Evolutionary conservation across 1,140 invertebrate species (phyloP).

Genomic region (Sitobion miscanthi): DNA sequence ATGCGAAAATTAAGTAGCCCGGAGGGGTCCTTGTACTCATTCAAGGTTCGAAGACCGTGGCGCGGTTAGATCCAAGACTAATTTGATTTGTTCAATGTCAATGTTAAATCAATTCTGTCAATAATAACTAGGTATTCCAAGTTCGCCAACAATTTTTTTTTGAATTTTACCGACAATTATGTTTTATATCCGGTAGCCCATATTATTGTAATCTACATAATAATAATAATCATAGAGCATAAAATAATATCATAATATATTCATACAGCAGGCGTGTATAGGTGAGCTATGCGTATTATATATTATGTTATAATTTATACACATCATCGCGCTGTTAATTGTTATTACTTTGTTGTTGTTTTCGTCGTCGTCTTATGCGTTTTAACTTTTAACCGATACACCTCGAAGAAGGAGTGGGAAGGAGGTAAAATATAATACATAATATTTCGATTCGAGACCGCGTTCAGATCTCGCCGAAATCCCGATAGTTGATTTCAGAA

Average conservation of each 20-base stretch:
- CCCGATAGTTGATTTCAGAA: background rate
- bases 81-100: constrained; percentile 56
- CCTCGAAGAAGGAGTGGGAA: background rate
- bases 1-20: constrained; percentile 42
- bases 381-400: background rate
- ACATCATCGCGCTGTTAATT: background rate
- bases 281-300: too few species aligned
- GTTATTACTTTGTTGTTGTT: background rate
- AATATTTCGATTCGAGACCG: background rate
- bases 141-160: background rate
- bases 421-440: background rate
- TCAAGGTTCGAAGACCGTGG: constrained; percentile 48
- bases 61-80: constrained; percentile 35
- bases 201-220: background rate
- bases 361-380: too few species aligned
- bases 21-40: constrained; percentile 53
- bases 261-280: too few species aligned
- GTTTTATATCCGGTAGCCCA: background rate
- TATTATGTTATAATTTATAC: background rate
- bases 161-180: background rate
- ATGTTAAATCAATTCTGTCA: constrained; percentile 32
- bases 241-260: background rate
- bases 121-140: constrained; percentile 18
- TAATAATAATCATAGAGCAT: background rate
- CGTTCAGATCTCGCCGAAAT: background rate